A percentile compares a stretch with the other conserved stretches of the same genome.
Conservation (phyloP, 2,797 vertebrate genomes). For the Danio albolineatus region DNA sequence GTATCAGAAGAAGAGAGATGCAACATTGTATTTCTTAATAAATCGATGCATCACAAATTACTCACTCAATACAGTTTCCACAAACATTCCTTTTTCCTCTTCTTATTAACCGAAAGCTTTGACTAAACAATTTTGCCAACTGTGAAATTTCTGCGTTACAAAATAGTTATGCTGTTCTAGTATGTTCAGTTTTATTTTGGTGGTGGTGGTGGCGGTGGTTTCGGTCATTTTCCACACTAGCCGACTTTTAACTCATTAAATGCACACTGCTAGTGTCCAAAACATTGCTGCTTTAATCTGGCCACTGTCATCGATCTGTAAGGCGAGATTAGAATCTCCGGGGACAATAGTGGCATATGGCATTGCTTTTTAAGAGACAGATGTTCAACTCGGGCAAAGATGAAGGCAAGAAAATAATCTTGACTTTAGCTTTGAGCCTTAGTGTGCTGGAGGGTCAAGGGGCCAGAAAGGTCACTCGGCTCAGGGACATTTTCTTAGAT, state of each 20-base stretch:
- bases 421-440: slow-evolving; percentile 71
- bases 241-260: slow-evolving; percentile 32
- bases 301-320: slow-evolving; percentile 54
- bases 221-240: not conserved
- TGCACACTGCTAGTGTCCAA: slow-evolving; percentile 7
- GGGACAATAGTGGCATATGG: slow-evolving; percentile 77
- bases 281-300: slow-evolving; percentile 36
- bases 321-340: slow-evolving; percentile 57
- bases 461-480: slow-evolving; percentile 55
- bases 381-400: slow-evolving; percentile 70
- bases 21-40: slow-evolving; percentile 36
- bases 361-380: slow-evolving; percentile 70
- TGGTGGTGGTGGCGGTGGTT: not conserved
- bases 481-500: slow-evolving; percentile 40
- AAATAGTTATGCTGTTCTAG: not conserved
- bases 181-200: not conserved
- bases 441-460: slow-evolving; percentile 57
- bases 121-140: slow-evolving; percentile 5
- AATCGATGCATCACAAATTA: slow-evolving; percentile 45
- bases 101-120: slow-evolving; percentile 53
- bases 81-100: slow-evolving; percentile 13
- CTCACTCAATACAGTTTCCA: slow-evolving; percentile 34
- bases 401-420: slow-evolving; percentile 68
- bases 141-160: slow-evolving; percentile 8
- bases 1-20: slow-evolving; percentile 12